Evolutionary conservation across 1,140 invertebrate genomes (phyloP).

Genomic region (Caerostris extrusa): DNA sequence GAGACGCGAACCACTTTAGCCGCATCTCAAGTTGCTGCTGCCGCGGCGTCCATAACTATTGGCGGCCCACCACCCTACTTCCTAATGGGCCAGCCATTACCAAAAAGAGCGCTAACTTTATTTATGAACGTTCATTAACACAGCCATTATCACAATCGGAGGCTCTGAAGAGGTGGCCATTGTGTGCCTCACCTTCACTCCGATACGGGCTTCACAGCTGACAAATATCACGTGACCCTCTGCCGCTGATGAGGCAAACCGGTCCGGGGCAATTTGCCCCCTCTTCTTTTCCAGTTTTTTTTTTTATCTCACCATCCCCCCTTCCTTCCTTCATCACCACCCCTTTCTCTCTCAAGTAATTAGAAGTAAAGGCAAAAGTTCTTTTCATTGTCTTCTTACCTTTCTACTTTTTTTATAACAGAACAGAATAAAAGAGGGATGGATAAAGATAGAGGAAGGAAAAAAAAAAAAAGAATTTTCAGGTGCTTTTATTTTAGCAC

Average conservation of each 20-base stretch:
- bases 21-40: slow-evolving; percentile 72
- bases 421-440: slow-evolving; percentile 2
- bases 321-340: neutral
- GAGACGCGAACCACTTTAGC: slow-evolving; percentile 73
- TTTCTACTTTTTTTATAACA: slow-evolving; percentile 39
- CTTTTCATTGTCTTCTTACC: slow-evolving; percentile 71
- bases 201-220: slow-evolving; percentile 55
- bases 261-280: slow-evolving; percentile 67
- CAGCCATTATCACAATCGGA: slow-evolving; percentile 77
- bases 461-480: slow-evolving; percentile 47
- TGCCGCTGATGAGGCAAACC: slow-evolving; percentile 67
- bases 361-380: slow-evolving; percentile 71
- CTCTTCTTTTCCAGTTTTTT: neutral
- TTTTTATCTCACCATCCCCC: slow-evolving; percentile 6
- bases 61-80: slow-evolving; percentile 46
- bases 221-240: slow-evolving; percentile 77
- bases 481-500: slow-evolving; percentile 74
- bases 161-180: slow-evolving; percentile 65
- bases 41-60: slow-evolving; percentile 67
- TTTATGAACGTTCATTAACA: slow-evolving; percentile 78
- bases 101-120: slow-evolving; percentile 74
- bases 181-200: slow-evolving; percentile 62
- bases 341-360: slow-evolving; percentile 47
- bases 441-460: slow-evolving; percentile 21
- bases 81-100: slow-evolving; percentile 77